Evolutionary conservation across 2,797 vertebrate species (phyloP).

Genomic region (Clarias pachynema): DNA sequence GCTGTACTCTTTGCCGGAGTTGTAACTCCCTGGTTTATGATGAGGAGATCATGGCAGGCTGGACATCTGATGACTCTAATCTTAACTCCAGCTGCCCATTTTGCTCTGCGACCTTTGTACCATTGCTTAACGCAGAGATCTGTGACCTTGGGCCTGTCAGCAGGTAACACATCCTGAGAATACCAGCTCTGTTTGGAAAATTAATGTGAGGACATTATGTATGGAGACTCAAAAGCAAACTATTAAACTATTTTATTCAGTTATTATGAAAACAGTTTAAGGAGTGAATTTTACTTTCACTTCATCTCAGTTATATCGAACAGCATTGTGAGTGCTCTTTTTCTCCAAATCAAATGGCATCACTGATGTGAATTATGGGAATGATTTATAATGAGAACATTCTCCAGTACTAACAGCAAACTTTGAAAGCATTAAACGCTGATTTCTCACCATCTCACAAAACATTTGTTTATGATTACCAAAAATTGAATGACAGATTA

Average conservation of each 20-base stretch:
- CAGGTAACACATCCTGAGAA: conserved; percentile 63
- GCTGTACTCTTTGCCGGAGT: conserved; percentile 85
- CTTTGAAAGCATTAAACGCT: background rate
- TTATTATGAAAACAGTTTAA: background rate
- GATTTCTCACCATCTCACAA: background rate
- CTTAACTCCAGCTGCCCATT: conserved; percentile 92
- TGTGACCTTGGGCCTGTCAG: conserved; percentile 74
- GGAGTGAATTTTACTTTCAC: background rate
- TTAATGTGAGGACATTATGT: background rate
- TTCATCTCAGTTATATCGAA: background rate
- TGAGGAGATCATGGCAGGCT: conserved; percentile 95
- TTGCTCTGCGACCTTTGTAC: conserved; percentile 84
- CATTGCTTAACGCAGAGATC: conserved; percentile 87
- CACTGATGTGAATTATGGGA: background rate
- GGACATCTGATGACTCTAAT: conserved; percentile 94
- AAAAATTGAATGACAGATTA: background rate
- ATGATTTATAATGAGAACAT: background rate
- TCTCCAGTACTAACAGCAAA: background rate
- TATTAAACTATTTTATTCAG: background rate
- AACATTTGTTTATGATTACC: background rate
- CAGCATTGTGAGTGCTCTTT: background rate
- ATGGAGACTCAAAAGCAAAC: conserved; percentile 1
- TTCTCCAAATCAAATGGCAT: background rate
- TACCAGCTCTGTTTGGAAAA: background rate
- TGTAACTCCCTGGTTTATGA: conserved; percentile 88